Evolutionary conservation across 2,888 invertebrate species (phyloP), one percentile per base, ranked within the genome.

Genomic region (Strigamia crassipes): DNA sequence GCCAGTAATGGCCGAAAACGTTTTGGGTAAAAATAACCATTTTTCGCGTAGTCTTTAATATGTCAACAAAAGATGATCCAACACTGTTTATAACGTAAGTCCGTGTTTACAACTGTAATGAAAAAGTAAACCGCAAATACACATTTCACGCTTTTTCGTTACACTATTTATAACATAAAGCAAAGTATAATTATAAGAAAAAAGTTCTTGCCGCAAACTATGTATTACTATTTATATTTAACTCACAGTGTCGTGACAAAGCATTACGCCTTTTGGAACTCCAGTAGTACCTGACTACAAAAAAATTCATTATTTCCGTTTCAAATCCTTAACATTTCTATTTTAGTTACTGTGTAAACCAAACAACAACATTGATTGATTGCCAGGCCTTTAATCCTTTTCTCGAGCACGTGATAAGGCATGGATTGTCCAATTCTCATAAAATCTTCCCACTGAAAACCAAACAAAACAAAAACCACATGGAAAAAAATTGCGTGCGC

Each of bases 191-290:
- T n/a, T n/a, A n/a, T n/a, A n/a, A n/a, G n/a, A n/a, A n/a, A n/a
- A n/a, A n/a, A n/a, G n/a, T n/a, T n/a, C n/a, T 46, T 46, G 3
- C 4, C 9, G 15, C 6, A 13, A 6, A 13, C 15, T 46, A 10
- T 15, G 15, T 13, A 13, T 6, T 13, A 46, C 46, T 13, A 15
- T 3, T 3, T 3, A 15, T 46, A 18, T 13, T 3, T 13, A 51
- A 51, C n/a, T 77, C 23, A 78, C 78, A 27, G 95, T 96, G 88
- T 97, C 97, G 87, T 97, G 97, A 83, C 92, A 93, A 84, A 97
- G 87, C 96, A 97, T 97, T 34, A 95, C 96, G 42, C 94, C 96
- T 88, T 97, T 97, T 27, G 96, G 96, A 85, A 92, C 91, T 46
- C 95, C 96, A 84, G 94, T 92, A 2, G 96, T 96, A 80, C 96